Base-by-base conservation (phyloP, 2,888 invertebrate genomes). In the Allolobophora icterica region DNA sequence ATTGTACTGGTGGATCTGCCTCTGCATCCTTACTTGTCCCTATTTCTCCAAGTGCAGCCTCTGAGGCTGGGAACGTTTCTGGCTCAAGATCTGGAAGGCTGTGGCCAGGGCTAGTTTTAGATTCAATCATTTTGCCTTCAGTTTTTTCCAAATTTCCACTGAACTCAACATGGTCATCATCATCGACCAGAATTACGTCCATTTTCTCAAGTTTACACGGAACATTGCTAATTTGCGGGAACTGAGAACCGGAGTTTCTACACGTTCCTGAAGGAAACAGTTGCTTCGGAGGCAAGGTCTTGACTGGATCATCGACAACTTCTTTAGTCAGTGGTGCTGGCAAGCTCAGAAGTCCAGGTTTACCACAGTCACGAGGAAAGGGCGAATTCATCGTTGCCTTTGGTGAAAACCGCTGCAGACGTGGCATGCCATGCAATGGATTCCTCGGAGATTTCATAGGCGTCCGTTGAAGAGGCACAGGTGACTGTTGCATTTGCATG, bases 301-400 rank as follows among this genome's bases (percentile, higher is more conserved):
- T 71, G n/a, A 0, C 71, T n/a, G 71, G 71, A 4, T 71, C 71
- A 17, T n/a, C n/a, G 4, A n/a, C 1, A 71, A 71, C 71, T 71
- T 71, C 71, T n/a, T 71, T 71, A 71, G 71, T 30, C 71, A 71
- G n/a, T n/a, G 71, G 71, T n/a, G 71, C 71, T 71, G 71, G 71
- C n/a, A n/a, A 71, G 71, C n/a, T 71, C 71, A 71, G n/a, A n/a
- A n/a, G 71, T 71, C n/a, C 71, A 71, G 8, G 71, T 71, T 71
- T 71, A n/a, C 71, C 71, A 5, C 71, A 71, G n/a, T 71, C 6
- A 71, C 11, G 11, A 71, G n/a, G 11, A 71, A 30, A 2, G 30
- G n/a, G 71, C 17, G 71, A 5, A 30, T 71, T 71, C 30, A n/a
- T 3, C 0, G 6, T n/a, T 8, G 71, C 17, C 71, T 71, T n/a